Base-by-base conservation (phyloP, 1,140 invertebrate genomes). In the Hylaeus anthracinus region DNA sequence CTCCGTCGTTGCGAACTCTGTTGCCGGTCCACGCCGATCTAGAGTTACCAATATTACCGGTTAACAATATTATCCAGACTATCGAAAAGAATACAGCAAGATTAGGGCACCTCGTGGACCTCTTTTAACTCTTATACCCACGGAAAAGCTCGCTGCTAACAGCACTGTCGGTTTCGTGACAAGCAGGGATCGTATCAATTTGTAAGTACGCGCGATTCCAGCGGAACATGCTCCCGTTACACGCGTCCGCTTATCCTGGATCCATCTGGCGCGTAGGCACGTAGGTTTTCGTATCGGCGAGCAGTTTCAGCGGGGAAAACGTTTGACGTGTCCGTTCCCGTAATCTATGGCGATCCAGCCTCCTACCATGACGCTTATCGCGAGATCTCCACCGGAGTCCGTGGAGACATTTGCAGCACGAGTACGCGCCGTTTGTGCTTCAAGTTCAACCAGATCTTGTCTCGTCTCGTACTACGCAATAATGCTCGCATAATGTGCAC, bases 391-490 rank as follows among this genome's bases (percentile, higher is more conserved):
- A 10, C 14, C 14, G 56, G 53, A n/a, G 37, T 48, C 37, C 41
- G 45, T 64, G 26, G 26, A 51, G n/a, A 73, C 72, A 48, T 63
- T 41, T 53, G 58, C 60, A 41, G 37, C 61, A 9, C 39, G 37
- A n/a, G 26, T 9, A 4, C 14, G 37, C 64, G 63, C 41, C 43
- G 73, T 67, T 67, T 76, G 4, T 60, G 41, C 65, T 14, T 71
- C 66, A 77, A 71, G 66, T 77, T 71, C 75, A 77, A 77, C 75
- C 75, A 71, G 75, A 77, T 76, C 73, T 55, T 56, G 56, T 77
- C 75, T 70, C 56, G 75, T 75, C 61, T 65, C 37, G 71, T 51
- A 51, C 45, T 67, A 67, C 73, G 73, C 51, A 76, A 51, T 51
- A 51, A 76, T 45, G 73, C 63, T 56, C 51, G 74, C 53, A 69